These are phyloP conservation scores for Chesias legatella DNA, from an alignment of 2,888 invertebrate species.

Conservation along the genomic window DNA sequence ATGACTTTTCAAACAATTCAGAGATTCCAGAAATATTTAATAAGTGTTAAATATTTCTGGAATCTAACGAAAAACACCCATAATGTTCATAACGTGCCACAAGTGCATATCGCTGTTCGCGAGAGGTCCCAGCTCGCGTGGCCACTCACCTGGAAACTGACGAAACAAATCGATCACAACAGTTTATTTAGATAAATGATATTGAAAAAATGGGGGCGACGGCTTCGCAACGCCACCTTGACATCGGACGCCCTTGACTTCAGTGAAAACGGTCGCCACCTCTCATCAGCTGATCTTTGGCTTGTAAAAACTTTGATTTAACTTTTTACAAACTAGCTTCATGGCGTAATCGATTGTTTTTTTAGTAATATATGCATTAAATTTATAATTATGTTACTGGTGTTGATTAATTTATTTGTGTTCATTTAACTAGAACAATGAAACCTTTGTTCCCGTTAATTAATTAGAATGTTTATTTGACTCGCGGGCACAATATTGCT, in stretches of 20 bases:
- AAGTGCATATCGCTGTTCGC: slow-evolving; percentile 1
- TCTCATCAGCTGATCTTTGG: slow-evolving; percentile 34
- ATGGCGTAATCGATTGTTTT: not conserved
- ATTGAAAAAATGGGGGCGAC: slow-evolving; percentile 63
- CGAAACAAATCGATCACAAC: slow-evolving; percentile 66
- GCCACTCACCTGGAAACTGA: slow-evolving; percentile 63
- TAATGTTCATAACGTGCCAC: too few relatives aligned
- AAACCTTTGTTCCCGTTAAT: not conserved
- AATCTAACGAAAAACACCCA: too few relatives aligned
- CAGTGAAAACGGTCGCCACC: slow-evolving; percentile 58
- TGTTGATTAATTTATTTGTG: too few relatives aligned
- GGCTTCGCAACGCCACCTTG: slow-evolving; percentile 71
- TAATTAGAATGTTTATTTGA: not conserved
- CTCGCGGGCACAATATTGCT: too few relatives aligned
- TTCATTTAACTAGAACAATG: not conserved
- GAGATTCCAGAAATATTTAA: too few relatives aligned
- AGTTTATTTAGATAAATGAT: slow-evolving; percentile 60
- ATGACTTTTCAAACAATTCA: too few relatives aligned
- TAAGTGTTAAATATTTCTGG: too few relatives aligned
- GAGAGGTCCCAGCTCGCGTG: slow-evolving; percentile 38
- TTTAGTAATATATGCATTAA: not conserved
- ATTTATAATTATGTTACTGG: too few relatives aligned
- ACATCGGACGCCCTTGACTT: slow-evolving; percentile 70
- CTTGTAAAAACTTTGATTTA: slow-evolving; percentile 14
- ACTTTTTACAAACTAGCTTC: slow-evolving; percentile 4